These are phyloP conservation scores for Rachycentron canadum DNA, from an alignment of 2,797 vertebrate genomes.

Conservation along the genomic window DNA sequence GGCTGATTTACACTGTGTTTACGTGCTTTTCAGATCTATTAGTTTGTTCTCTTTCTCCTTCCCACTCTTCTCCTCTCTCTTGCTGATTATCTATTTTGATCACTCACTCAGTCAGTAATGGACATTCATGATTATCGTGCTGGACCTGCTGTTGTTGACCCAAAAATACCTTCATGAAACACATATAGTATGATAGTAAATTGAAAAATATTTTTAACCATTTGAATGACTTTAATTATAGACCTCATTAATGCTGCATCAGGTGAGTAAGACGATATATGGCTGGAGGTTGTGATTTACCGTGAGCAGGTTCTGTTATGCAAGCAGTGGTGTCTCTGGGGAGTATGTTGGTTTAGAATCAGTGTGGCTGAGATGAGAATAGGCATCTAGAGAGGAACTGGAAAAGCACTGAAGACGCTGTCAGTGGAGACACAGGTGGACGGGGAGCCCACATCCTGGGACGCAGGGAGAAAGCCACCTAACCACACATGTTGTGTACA, in stretches of 20 bases:
- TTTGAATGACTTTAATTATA: not conserved
- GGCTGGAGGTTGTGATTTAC: constrained; percentile 51
- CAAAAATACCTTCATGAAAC: not conserved
- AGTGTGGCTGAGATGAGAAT: constrained; percentile 77
- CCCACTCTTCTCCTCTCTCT: too few species aligned
- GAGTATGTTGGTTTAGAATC: constrained; percentile 69
- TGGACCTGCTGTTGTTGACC: too few species aligned
- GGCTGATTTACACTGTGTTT: not conserved
- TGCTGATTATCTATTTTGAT: too few species aligned
- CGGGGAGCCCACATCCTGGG: constrained; percentile 80
- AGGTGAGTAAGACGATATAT: constrained; percentile 10
- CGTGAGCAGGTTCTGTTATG: constrained; percentile 58
- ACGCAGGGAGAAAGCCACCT: constrained; percentile 69
- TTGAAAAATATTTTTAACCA: not conserved
- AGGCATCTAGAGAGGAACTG: constrained; percentile 84
- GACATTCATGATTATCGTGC: not conserved
- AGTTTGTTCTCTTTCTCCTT: not conserved
- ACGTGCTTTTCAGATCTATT: not conserved
- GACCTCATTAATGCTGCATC: not conserved
- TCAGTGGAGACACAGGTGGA: constrained; percentile 83
- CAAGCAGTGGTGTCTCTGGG: constrained; percentile 74
- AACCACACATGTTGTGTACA: constrained; percentile 59
- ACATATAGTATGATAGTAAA: not conserved
- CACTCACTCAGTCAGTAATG: too few species aligned
- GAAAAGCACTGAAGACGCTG: constrained; percentile 67